Evolutionary conservation across 2,113 vertebrate species (phyloP).

Genomic region (Sorex fumeus): DNA sequence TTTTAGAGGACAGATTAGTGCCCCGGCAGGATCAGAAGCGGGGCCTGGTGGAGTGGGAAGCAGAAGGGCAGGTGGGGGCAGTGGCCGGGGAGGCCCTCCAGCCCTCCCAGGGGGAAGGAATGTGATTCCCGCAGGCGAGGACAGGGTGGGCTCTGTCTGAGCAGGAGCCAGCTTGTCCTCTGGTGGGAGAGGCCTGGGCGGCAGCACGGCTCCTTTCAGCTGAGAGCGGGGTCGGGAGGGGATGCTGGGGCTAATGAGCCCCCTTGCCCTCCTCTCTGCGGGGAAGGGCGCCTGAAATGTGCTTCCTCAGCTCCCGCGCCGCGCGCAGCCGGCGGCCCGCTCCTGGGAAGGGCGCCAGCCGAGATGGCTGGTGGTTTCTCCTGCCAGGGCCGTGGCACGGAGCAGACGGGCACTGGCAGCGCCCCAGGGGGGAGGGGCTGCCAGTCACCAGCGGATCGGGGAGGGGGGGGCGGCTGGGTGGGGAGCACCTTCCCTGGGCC

Average conservation of each 20-base stretch:
- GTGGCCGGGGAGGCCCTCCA: accelerated
- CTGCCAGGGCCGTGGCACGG: slow-evolving; percentile 68
- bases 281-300: slow-evolving; percentile 13
- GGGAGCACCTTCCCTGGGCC: too few relatives aligned
- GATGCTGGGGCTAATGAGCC: slow-evolving; percentile 77
- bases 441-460: neutral
- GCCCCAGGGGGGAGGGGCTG: neutral
- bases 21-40: slow-evolving; percentile 2
- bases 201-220: slow-evolving; percentile 62
- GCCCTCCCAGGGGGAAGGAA: neutral
- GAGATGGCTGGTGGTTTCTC: slow-evolving; percentile 58
- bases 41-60: neutral
- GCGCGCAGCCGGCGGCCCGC: slow-evolving; percentile 36
- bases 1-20: slow-evolving; percentile 24
- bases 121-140: slow-evolving; percentile 41
- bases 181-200: slow-evolving; percentile 24
- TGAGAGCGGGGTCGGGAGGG: slow-evolving; percentile 66
- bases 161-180: slow-evolving; percentile 74
- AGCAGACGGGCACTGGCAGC: neutral
- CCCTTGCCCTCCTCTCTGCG: neutral
- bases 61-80: neutral
- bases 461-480: neutral
- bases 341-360: slow-evolving; percentile 72
- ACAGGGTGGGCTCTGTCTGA: slow-evolving; percentile 62
- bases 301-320: slow-evolving; percentile 62